These are phyloP conservation scores for Chaitophorus viminalis DNA, from an alignment of 2,888 invertebrate genomes.

Conservation along the genomic window DNA sequence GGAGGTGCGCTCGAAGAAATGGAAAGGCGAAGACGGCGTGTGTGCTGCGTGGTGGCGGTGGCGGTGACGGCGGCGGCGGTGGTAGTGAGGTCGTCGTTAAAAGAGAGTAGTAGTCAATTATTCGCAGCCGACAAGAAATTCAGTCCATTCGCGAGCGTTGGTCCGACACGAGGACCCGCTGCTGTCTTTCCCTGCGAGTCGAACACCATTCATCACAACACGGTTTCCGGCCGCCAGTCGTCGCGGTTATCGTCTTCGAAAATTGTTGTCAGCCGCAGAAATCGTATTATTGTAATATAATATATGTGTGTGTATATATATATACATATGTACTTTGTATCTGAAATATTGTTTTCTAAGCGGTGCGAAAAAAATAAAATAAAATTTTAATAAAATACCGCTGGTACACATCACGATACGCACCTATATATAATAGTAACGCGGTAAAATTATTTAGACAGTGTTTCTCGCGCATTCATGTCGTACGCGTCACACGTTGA, in stretches of 20 bases:
- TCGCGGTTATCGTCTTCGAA: not conserved
- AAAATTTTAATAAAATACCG: too few relatives aligned
- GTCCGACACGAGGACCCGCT: constrained; percentile 60
- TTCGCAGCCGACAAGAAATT: constrained; percentile 55
- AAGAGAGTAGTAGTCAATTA: constrained; percentile 58
- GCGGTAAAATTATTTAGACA: too few relatives aligned
- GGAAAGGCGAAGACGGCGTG: constrained; percentile 37
- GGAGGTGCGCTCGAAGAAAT: constrained; percentile 22
- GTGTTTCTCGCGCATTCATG: not conserved
- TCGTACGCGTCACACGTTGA: not conserved
- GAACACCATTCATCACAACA: constrained; percentile 40
- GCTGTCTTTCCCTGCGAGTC: constrained; percentile 26
- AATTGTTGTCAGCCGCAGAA: not conserved
- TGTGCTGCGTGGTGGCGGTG: constrained; percentile 49
- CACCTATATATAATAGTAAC: too few relatives aligned
- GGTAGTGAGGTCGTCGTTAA: constrained; percentile 59
- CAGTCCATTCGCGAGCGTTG: constrained; percentile 60
- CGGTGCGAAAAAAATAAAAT: too few relatives aligned
- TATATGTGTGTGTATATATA: too few relatives aligned
- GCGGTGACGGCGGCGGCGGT: constrained; percentile 21
- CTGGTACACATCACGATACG: too few relatives aligned
- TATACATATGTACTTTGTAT: too few relatives aligned
- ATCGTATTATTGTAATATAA: too few relatives aligned
- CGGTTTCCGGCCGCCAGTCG: constrained; percentile 9
- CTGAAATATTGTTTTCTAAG: too few relatives aligned